A percentile compares a stretch with the other conserved stretches of the same genome.
Conservation (phyloP, 2,113 vertebrate species). For the Marcusenius ussheri region DNA sequence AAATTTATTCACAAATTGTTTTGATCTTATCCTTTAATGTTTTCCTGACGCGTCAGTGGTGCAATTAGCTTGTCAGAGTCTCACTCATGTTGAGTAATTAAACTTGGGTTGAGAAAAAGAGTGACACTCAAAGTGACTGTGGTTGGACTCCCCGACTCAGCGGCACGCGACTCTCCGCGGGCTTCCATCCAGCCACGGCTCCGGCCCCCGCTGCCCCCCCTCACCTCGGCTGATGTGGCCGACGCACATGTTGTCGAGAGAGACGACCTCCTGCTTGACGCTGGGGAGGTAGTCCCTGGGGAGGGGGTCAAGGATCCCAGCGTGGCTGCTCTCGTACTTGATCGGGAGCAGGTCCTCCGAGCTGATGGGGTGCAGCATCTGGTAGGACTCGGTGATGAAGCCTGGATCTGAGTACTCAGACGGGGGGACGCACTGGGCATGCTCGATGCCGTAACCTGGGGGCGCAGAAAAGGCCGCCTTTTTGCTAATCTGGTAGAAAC, state of each 20-base stretch:
- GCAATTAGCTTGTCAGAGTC: neutral
- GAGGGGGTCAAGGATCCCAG: conserved; percentile 71
- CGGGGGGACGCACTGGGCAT: conserved; percentile 94
- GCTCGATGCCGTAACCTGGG: conserved; percentile 90
- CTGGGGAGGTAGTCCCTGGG: conserved; percentile 79
- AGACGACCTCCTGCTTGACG: conserved; percentile 95
- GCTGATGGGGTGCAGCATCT: conserved; percentile 97
- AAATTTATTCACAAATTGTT: neutral
- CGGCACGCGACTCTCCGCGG: neutral
- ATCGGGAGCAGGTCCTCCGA: conserved; percentile 92
- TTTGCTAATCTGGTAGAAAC: neutral
- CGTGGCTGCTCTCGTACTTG: conserved; percentile 90
- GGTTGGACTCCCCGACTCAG: neutral
- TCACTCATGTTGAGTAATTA: neutral
- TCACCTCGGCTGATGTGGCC: conserved; percentile 91
- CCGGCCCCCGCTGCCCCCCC: neutral
- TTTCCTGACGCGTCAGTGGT: neutral
- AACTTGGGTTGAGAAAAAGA: neutral
- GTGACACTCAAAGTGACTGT: neutral
- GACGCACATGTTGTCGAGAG: conserved; percentile 97
- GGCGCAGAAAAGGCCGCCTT: too few species aligned
- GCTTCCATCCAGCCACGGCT: neutral
- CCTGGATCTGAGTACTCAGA: conserved; percentile 96
- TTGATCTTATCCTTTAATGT: neutral
- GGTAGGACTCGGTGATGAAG: conserved; percentile 98